phyloP scores from a whole-genome alignment of 2,888 invertebrate genomes.

The Halocaridina rubra region DNA sequence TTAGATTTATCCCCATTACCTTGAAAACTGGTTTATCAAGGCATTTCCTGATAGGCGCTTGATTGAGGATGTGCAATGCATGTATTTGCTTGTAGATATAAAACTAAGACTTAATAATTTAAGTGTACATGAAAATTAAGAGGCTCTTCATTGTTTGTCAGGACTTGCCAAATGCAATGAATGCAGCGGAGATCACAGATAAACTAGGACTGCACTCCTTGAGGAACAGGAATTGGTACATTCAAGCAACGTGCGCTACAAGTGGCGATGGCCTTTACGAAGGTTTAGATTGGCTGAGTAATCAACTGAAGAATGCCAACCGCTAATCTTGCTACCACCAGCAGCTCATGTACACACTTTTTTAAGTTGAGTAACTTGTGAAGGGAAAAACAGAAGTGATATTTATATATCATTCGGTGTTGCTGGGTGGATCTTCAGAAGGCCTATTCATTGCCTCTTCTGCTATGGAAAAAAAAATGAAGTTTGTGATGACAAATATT shows the following conservation, averaged over 20 bases:
- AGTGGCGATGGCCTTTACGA: conserved; percentile 99
- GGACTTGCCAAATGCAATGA: conserved; percentile 99
- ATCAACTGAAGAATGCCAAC: conserved; percentile 98
- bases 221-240: conserved; percentile 98
- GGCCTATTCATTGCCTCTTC: conserved; percentile 21
- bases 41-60: too few species aligned
- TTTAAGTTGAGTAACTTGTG: conserved; percentile 30
- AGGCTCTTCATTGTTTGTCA: too few species aligned
- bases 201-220: conserved; percentile 98
- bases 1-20: too few species aligned
- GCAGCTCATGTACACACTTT: conserved; percentile 39
- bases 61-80: too few species aligned
- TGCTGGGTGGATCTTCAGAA: conserved; percentile 27
- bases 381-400: too few species aligned
- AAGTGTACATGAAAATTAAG: too few species aligned
- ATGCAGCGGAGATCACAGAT: conserved; percentile 99
- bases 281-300: conserved; percentile 99
- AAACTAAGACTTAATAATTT: too few species aligned
- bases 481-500: conserved; percentile 39
- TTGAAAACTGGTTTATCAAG: too few species aligned
- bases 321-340: conserved; percentile 76
- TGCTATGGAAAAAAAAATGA: conserved; percentile 26
- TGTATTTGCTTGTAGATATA: too few species aligned
- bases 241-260: conserved; percentile 94
- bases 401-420: conserved; percentile 21